These are phyloP conservation scores for Odontamblyopus rebecca DNA, from an alignment of 2,797 vertebrate genomes.

Conservation along the genomic window DNA sequence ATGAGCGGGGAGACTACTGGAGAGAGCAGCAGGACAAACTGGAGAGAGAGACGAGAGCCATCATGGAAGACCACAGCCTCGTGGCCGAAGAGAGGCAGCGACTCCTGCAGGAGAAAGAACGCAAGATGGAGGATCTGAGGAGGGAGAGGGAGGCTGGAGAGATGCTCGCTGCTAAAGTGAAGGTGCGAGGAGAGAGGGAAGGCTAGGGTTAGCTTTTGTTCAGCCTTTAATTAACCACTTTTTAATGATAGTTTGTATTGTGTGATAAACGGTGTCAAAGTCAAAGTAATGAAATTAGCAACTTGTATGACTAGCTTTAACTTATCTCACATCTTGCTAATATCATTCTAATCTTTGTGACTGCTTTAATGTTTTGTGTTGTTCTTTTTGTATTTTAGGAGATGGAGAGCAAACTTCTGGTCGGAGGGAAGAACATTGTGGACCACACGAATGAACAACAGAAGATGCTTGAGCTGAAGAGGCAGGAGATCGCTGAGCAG, in stretches of 20 bases:
- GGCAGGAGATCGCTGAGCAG: conserved; percentile 97
- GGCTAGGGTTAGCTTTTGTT: too few relatives aligned
- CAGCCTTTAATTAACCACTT: too few relatives aligned
- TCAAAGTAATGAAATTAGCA: too few relatives aligned
- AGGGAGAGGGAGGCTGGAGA: conserved; percentile 90
- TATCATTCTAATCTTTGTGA: too few relatives aligned
- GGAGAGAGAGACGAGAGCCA: conserved; percentile 92
- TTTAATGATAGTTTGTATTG: too few relatives aligned
- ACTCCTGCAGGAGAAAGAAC: conserved; percentile 91
- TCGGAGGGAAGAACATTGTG: conserved; percentile 98
- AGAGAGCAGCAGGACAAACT: conserved; percentile 92
- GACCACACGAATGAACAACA: conserved; percentile 99
- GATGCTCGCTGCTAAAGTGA: conserved; percentile 91
- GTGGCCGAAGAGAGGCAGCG: conserved; percentile 93
- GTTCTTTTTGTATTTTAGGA: conserved; percentile 72
- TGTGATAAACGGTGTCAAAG: too few relatives aligned
- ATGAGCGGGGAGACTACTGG: conserved; percentile 87
- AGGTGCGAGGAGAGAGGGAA: conserved; percentile 62
- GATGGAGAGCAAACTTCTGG: conserved; percentile 98
- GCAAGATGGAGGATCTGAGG: conserved; percentile 91
- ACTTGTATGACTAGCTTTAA: too few relatives aligned
- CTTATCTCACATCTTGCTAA: not conserved
- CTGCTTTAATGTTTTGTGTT: not conserved
- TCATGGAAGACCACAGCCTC: conserved; percentile 96
- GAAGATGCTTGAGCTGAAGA: conserved; percentile 91